phyloP scores from a whole-genome alignment of 2,797 vertebrate species.

The Pseudochaenichthys georgianus region DNA sequence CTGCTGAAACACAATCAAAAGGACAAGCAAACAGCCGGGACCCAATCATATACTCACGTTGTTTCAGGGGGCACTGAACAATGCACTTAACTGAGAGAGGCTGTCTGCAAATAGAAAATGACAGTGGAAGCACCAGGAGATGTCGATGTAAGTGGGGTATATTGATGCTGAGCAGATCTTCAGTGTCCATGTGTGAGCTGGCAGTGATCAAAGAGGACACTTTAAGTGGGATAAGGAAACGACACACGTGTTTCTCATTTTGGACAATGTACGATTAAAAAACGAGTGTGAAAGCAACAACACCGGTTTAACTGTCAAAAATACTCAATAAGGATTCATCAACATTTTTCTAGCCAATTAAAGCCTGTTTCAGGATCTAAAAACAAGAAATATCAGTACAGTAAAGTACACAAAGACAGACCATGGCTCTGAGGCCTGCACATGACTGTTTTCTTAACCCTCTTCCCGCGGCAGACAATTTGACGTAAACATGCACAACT shows the following conservation, averaged over 20 bases:
- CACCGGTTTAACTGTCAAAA: neutral
- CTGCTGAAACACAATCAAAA: conserved; percentile 50
- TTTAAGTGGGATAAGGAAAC: neutral
- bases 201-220: neutral
- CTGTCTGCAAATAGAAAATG: neutral
- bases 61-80: neutral
- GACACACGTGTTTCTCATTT: neutral
- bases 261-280: neutral
- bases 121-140: conserved; percentile 1
- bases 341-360: too few species aligned
- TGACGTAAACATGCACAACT: too few species aligned
- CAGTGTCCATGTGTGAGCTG: neutral
- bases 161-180: neutral
- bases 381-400: too few species aligned
- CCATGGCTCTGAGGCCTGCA: too few species aligned
- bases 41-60: neutral
- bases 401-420: too few species aligned
- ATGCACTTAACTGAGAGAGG: neutral
- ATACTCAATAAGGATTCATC: neutral
- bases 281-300: too few species aligned
- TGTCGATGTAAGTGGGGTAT: too few species aligned
- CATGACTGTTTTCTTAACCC: too few species aligned
- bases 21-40: neutral
- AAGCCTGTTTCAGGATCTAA: too few species aligned
- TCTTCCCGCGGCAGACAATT: too few species aligned